Base-by-base conservation (phyloP, 2,888 invertebrate genomes). In the Drosophila percnosoma region DNA sequence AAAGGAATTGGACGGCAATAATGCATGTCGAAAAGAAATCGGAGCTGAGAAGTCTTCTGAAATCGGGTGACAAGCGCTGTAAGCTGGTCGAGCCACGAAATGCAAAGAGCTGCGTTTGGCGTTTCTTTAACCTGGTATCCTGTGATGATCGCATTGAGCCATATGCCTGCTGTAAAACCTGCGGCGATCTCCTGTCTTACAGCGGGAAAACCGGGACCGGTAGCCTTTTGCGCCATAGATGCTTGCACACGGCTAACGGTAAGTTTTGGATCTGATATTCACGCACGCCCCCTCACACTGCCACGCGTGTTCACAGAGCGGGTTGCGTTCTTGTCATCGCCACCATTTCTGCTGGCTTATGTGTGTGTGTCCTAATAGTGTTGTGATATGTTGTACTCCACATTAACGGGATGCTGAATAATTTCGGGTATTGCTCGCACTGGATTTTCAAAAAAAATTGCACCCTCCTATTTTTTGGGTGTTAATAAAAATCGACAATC, bases 1-100 rank as follows among this genome's bases (percentile, higher is more conserved):
- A 48, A n/a, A 65, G 36, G 34, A 42, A 61, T 80, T 45, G 31
- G 27, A 38, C 13, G 29, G 21, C n/a, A 49, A 62, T 18, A 45
- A 89, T 85, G 85, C 82, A 85, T 57, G 85, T 89, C 10, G 85
- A 85, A 48, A 83, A 86, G 61, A 84, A 84, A 67, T 86, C 85
- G 2, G 85, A 85, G n/a, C 45, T 85, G 5, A 62, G 83, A 36
- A 82, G 65, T 54, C 73, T 84, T 5, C 75, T 84, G 0, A 84
- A 84, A 45, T 83, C 87, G 18, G 82, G 82, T 0, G 85, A 85
- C 62, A 81, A 84, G 55, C 84, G 85, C 1, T 89, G 89, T 36
- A 85, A 89, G 64, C 53, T 85, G 33, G 85, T 85, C 4, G 85
- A 85, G 33, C 85, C 89, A 4, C 58, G 83, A 40, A 87, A 89